A percentile compares a stretch with the other conserved stretches of the same genome.
These are phyloP conservation scores for Eudemis profundana DNA, from an alignment of 2,888 invertebrate genomes.

Conservation along the genomic window DNA sequence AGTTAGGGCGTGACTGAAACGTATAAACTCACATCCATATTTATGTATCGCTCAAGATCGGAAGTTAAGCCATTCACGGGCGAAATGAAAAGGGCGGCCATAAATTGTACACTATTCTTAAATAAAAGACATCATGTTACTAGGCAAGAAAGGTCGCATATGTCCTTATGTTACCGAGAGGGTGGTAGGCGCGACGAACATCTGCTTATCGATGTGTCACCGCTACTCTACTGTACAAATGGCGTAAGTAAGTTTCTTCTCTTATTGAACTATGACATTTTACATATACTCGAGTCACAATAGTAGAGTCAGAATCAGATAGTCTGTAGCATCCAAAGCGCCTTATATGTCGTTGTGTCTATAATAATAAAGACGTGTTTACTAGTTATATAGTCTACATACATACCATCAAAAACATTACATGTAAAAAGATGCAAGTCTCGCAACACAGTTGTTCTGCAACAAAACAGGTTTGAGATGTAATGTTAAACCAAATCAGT, in stretches of 20 bases:
- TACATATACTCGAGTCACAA: too few relatives aligned
- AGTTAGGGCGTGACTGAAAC: constrained; percentile 20
- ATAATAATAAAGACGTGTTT: too few relatives aligned
- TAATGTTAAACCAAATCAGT: too few relatives aligned
- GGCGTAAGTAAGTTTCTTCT: background rate
- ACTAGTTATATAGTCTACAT: too few relatives aligned
- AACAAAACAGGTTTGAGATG: too few relatives aligned
- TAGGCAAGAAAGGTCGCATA: background rate
- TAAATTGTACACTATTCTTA: background rate
- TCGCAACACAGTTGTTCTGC: too few relatives aligned
- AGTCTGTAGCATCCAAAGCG: too few relatives aligned
- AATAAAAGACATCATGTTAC: background rate
- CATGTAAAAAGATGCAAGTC: too few relatives aligned
- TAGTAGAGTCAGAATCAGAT: too few relatives aligned
- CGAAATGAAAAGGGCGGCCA: constrained; percentile 20
- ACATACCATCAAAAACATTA: too few relatives aligned
- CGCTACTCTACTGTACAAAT: background rate
- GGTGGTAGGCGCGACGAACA: constrained; percentile 24
- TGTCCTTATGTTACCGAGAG: background rate
- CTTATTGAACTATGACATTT: background rate
- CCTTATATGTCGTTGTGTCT: too few relatives aligned
- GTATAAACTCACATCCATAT: constrained; percentile 27
- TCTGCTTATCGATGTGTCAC: constrained; percentile 26
- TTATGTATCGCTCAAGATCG: constrained; percentile 24
- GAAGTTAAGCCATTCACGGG: constrained; percentile 21